These are phyloP conservation scores for Nomada fucata DNA, from an alignment of 2,888 invertebrate genomes.

Conservation along the genomic window DNA sequence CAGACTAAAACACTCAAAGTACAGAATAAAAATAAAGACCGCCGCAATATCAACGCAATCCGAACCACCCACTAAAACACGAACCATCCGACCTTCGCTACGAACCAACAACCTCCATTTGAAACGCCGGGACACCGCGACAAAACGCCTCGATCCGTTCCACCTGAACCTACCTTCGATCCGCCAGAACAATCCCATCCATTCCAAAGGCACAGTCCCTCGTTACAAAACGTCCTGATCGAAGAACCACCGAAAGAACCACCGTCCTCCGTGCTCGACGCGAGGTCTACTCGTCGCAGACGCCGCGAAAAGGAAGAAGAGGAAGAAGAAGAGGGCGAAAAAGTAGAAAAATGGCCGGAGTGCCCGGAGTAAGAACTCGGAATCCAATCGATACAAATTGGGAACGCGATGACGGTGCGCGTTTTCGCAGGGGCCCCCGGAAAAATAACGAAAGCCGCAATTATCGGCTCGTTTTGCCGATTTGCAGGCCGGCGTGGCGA, in stretches of 20 bases:
- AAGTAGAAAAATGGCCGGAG: slow-evolving; percentile 20
- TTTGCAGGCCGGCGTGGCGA: slow-evolving; percentile 63
- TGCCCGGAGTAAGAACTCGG: slow-evolving; percentile 56
- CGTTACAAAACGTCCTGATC: slow-evolving; percentile 25
- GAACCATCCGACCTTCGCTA: not conserved
- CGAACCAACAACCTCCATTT: too few species aligned
- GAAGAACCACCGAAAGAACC: too few species aligned
- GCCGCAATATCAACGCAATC: too few species aligned
- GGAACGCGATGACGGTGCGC: slow-evolving; percentile 78
- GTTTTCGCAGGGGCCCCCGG: slow-evolving; percentile 64
- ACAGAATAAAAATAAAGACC: not conserved
- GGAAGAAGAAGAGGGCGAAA: slow-evolving; percentile 1
- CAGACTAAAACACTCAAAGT: too few species aligned
- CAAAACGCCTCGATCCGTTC: slow-evolving; percentile 24
- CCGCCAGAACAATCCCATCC: not conserved
- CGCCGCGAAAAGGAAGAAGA: slow-evolving; percentile 7
- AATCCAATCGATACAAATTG: slow-evolving; percentile 80
- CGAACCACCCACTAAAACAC: too few species aligned
- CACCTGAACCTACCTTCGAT: not conserved
- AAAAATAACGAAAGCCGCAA: slow-evolving; percentile 79
- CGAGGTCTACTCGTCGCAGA: not conserved
- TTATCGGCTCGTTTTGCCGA: slow-evolving; percentile 77
- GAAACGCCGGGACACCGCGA: slow-evolving; percentile 1
- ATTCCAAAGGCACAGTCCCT: not conserved
- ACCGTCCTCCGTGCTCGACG: too few species aligned